These are phyloP conservation scores for Erebia palarica DNA, from an alignment of 2,888 invertebrate species.

Conservation along the genomic window DNA sequence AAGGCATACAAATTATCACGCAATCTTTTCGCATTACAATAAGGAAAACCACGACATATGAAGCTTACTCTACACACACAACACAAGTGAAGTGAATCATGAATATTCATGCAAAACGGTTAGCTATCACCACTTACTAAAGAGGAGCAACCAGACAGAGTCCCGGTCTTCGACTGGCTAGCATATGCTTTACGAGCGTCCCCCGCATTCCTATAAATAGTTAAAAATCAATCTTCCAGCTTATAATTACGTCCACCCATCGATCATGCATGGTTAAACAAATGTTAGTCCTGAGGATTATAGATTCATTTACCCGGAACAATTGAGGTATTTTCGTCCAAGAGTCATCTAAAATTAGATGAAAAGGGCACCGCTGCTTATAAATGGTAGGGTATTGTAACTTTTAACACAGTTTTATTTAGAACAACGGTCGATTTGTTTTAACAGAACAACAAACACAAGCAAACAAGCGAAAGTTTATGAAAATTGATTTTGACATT, in stretches of 20 bases:
- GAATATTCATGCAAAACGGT: slow-evolving; percentile 25
- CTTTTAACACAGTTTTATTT: slow-evolving; percentile 20
- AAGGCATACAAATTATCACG: not conserved
- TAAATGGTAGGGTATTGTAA: slow-evolving; percentile 27
- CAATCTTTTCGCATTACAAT: not conserved
- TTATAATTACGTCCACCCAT: slow-evolving; percentile 61
- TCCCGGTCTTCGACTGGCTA: slow-evolving; percentile 84
- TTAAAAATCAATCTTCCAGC: slow-evolving; percentile 73
- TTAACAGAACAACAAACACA: slow-evolving; percentile 28
- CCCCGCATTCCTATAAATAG: slow-evolving; percentile 82
- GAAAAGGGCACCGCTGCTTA: slow-evolving; percentile 20
- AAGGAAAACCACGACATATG: slow-evolving; percentile 8
- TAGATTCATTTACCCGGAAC: slow-evolving; percentile 77
- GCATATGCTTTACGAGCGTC: slow-evolving; percentile 77
- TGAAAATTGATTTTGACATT: slow-evolving; percentile 7
- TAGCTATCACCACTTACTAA: slow-evolving; percentile 79
- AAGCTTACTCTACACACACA: not conserved
- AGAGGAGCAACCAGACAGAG: slow-evolving; percentile 87
- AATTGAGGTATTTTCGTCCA: slow-evolving; percentile 79
- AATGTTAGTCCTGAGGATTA: slow-evolving; percentile 49
- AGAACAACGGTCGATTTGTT: slow-evolving; percentile 33
- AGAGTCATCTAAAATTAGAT: slow-evolving; percentile 66
- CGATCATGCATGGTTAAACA: slow-evolving; percentile 70
- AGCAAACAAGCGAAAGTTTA: slow-evolving; percentile 18
- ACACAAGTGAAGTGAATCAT: slow-evolving; percentile 34